Conservation (phyloP, 2,888 invertebrate species). For the Leptinotarsa tumamoca region DNA sequence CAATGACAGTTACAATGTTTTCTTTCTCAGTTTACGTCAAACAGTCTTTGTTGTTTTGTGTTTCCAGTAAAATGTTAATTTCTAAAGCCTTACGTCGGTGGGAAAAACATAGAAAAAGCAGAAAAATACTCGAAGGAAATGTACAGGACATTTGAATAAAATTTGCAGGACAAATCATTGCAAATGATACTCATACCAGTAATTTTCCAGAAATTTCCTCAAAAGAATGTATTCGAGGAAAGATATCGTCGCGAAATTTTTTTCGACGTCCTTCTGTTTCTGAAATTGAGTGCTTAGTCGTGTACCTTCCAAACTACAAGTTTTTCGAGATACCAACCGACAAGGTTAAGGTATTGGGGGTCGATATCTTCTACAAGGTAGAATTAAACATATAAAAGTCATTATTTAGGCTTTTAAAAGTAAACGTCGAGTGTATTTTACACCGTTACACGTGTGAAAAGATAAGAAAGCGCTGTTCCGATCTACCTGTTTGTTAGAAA, state of each 20-base stretch:
- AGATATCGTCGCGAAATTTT: not conserved
- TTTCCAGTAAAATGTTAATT: no score
- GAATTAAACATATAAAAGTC: conserved; percentile 38
- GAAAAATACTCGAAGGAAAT: no score
- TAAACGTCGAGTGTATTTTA: conserved; percentile 23
- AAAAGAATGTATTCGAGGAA: not conserved
- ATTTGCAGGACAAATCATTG: no score
- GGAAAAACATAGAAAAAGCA: no score
- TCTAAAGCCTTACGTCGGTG: no score
- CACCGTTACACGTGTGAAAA: conserved; percentile 17
- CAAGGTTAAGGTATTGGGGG: conserved; percentile 39
- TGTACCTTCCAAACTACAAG: conserved; percentile 35
- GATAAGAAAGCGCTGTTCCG: conserved; percentile 18
- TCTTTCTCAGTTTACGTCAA: no score
- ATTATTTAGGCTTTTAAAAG: conserved; percentile 34
- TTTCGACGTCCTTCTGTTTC: conserved; percentile 15
- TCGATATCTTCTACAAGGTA: conserved; percentile 38
- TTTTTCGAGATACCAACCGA: conserved; percentile 38
- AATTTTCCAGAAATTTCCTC: not conserved
- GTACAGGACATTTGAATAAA: no score
- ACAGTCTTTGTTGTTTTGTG: no score
- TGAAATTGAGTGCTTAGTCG: conserved; percentile 35
- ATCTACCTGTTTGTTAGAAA: conserved; percentile 19
- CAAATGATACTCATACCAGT: not conserved
- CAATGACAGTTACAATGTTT: no score